These are phyloP conservation scores for Drosophila orosa DNA, from an alignment of 1,140 invertebrate species.

Conservation along the genomic window DNA sequence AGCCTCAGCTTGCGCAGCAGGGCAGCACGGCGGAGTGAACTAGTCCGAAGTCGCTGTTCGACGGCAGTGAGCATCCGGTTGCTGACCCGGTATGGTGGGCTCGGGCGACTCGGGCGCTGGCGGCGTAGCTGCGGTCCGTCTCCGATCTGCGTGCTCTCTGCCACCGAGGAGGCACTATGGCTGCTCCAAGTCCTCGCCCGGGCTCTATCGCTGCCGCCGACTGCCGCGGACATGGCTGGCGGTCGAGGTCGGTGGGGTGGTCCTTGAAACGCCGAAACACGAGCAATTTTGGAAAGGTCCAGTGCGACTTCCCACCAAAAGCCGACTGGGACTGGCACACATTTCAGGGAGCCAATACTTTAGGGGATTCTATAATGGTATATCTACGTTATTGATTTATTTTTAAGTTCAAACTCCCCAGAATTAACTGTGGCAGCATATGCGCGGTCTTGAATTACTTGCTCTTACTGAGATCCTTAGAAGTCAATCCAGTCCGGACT, in stretches of 20 bases:
- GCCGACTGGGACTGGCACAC: conserved; percentile 12
- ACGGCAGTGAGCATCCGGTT: neutral
- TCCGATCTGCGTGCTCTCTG: conserved; percentile 18
- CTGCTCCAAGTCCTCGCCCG: conserved; percentile 7
- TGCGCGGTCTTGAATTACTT: conserved; percentile 49
- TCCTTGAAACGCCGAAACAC: neutral
- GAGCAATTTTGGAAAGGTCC: conserved; percentile 9
- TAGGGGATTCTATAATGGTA: no score
- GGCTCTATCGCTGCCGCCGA: neutral
- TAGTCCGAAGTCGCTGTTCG: conserved; percentile 1
- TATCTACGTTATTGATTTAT: neutral
- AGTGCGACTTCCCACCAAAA: conserved; percentile 4
- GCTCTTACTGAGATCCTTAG: conserved; percentile 36
- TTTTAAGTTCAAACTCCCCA: neutral
- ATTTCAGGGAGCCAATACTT: neutral
- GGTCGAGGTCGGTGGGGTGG: neutral
- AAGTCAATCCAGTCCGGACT: conserved; percentile 34
- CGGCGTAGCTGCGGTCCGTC: conserved; percentile 20
- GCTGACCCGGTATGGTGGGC: neutral
- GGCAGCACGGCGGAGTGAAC: neutral
- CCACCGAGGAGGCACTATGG: neutral
- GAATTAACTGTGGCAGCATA: conserved; percentile 19
- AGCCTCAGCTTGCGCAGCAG: conserved; percentile 14
- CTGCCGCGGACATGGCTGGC: conserved; percentile 9
- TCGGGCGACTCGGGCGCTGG: neutral